Evolutionary conservation across 2,888 invertebrate genomes (phyloP).

Genomic region (Nowickia ferox): DNA sequence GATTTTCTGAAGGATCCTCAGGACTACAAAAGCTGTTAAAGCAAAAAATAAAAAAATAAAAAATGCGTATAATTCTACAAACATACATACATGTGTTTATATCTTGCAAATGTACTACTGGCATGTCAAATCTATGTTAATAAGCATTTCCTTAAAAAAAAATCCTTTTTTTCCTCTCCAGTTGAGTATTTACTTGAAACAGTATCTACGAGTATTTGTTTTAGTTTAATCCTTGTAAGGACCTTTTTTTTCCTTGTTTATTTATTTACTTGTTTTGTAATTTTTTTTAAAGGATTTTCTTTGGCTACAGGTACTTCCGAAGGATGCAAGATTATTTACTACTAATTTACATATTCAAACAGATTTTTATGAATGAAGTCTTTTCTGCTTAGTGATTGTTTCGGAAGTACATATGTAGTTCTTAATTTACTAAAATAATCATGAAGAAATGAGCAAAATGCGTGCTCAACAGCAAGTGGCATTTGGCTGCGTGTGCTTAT

Average conservation of each 20-base stretch:
- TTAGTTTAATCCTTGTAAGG: slow-evolving; percentile 59
- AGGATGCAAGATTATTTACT: slow-evolving; percentile 34
- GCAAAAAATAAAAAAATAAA: slow-evolving; percentile 43
- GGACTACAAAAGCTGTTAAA: slow-evolving; percentile 61
- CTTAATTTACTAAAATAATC: slow-evolving; percentile 14
- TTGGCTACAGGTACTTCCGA: slow-evolving; percentile 48
- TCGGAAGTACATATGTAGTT: slow-evolving; percentile 64
- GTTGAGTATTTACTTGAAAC: slow-evolving; percentile 6
- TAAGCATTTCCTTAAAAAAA: slow-evolving; percentile 55
- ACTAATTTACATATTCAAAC: slow-evolving; percentile 56
- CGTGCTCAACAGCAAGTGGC: slow-evolving; percentile 58
- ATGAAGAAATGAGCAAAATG: slow-evolving; percentile 23
- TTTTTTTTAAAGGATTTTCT: slow-evolving; percentile 13
- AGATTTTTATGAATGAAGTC: slow-evolving; percentile 38
- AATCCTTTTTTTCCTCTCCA: slow-evolving; percentile 46
- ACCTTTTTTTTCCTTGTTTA: slow-evolving; percentile 28
- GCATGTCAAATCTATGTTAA: background rate
- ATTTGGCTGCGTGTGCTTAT: slow-evolving; percentile 16
- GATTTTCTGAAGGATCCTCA: slow-evolving; percentile 48
- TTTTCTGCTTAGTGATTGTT: slow-evolving; percentile 37
- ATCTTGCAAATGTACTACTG: background rate
- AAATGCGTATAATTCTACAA: background rate
- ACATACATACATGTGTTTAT: background rate
- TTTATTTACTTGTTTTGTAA: slow-evolving; percentile 1
- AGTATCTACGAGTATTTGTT: slow-evolving; percentile 31